Evolutionary conservation across 2,113 vertebrate genomes (phyloP), one percentile per base, ranked within the genome.

Genomic region (Dinomys branickii): DNA sequence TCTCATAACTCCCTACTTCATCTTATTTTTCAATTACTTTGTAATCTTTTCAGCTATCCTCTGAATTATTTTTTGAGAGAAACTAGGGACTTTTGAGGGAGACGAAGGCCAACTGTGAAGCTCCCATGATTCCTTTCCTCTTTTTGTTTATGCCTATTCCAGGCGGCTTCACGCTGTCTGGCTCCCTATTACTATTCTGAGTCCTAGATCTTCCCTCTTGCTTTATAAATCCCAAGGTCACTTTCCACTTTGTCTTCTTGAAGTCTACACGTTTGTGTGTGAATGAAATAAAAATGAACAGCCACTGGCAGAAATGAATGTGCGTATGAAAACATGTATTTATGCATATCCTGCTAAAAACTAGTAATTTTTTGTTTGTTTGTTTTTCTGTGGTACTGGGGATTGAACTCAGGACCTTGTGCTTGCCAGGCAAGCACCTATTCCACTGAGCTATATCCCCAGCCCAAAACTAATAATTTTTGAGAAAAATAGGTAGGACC

Each of bases 21-120:
- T 85, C 89, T 89, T 90, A 58, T n/a, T 93, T 93, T 87, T 65
- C 81, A 86, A 44, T 82, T 56, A 80, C 54, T 82, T 90, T 47
- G 26, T 81, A 52, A 97, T 63, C 67, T 90, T 87, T 75, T 59
- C 6, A 85, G 56, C 10, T 85, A 95, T 85, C 54, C 22, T 96
- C 80, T 54, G 58, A 87, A 69, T 80, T 75, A 61, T n/a, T 54
- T 78, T 85, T 77, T 59, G 44, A 65, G 38, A 63, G 17, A 82
- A 95, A 71, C 44, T n/a, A 92, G 82, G 6, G 69, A 41, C n/a
- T n/a, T 47, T 69, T 13, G 67, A 81, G 47, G 59, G 81, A 95
- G 47, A 67, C 54, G 30, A 59, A 86, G 77, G 47, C 54, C 50
- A 50, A 78, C 3, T 52, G 26, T 3, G 2, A 1, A 30, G 35